Conservation (phyloP, 2,113 vertebrate species). For the Daboia siamensis region DNA sequence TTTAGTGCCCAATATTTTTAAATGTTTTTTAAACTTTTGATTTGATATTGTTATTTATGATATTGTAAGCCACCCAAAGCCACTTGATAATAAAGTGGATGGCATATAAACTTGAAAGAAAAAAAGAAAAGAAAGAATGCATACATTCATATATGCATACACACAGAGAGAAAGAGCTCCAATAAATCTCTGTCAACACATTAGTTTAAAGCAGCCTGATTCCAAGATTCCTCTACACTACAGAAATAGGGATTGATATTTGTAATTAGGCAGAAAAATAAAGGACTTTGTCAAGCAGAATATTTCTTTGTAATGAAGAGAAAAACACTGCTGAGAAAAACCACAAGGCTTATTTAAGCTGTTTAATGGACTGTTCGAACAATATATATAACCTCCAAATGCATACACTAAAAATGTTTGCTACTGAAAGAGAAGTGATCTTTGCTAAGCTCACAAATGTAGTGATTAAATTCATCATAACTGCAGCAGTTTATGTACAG, state of each 20-base stretch:
- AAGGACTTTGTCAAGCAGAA: conserved; percentile 16
- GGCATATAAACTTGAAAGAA: neutral
- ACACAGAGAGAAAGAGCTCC: neutral
- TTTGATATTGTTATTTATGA: neutral
- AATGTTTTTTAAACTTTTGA: neutral
- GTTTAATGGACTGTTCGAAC: neutral
- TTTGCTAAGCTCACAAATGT: neutral
- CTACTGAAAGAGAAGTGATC: neutral
- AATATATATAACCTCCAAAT: neutral
- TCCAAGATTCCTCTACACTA: conserved; percentile 25
- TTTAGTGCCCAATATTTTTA: neutral
- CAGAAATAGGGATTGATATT: conserved; percentile 8
- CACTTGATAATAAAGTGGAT: neutral
- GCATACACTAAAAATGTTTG: neutral
- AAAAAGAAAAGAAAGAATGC: neutral
- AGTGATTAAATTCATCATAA: neutral
- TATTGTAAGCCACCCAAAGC: neutral
- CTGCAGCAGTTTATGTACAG: neutral
- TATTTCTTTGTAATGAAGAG: neutral
- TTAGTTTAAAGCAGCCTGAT: neutral
- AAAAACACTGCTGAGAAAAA: conserved; percentile 18
- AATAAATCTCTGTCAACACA: conserved; percentile 1
- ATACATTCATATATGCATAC: fast-evolving
- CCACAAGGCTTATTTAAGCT: neutral
- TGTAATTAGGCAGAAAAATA: conserved; percentile 1